These are phyloP conservation scores for Daboia siamensis DNA, from an alignment of 2,113 vertebrate genomes.

Conservation along the genomic window DNA sequence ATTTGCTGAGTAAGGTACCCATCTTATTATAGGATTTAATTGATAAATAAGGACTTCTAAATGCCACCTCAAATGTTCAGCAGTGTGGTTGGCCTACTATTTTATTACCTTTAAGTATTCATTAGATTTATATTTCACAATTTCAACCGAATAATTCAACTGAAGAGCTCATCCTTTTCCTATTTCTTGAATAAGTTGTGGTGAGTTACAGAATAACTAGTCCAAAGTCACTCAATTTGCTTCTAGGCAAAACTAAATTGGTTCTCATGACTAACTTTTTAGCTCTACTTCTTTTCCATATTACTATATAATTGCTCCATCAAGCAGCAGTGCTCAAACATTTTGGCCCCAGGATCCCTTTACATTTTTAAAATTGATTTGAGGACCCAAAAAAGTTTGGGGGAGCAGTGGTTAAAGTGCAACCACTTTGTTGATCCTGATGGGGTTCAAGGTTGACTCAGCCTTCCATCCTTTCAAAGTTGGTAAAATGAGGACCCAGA, in stretches of 20 bases:
- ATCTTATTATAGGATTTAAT: neutral
- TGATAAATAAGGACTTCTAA: neutral
- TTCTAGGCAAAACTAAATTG: neutral
- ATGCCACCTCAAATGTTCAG: neutral
- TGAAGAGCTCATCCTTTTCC: neutral
- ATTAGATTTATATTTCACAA: neutral
- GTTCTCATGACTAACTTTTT: neutral
- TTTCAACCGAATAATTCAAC: neutral
- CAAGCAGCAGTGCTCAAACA: neutral
- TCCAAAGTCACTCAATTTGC: neutral
- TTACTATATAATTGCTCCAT: neutral
- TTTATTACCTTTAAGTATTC: neutral
- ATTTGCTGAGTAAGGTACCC: neutral
- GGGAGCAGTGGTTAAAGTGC: too few relatives aligned
- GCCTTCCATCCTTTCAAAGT: too few relatives aligned
- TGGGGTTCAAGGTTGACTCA: too few relatives aligned
- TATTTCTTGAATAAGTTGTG: neutral
- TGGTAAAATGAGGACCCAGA: neutral
- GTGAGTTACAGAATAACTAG: neutral
- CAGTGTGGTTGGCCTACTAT: neutral
- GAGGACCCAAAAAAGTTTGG: neutral
- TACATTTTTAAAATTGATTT: neutral
- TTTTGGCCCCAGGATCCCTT: neutral
- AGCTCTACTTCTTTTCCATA: neutral
- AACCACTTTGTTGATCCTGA: too few relatives aligned